Base-by-base conservation (phyloP, 2,888 invertebrate species). In the Geophilus truncorum region DNA sequence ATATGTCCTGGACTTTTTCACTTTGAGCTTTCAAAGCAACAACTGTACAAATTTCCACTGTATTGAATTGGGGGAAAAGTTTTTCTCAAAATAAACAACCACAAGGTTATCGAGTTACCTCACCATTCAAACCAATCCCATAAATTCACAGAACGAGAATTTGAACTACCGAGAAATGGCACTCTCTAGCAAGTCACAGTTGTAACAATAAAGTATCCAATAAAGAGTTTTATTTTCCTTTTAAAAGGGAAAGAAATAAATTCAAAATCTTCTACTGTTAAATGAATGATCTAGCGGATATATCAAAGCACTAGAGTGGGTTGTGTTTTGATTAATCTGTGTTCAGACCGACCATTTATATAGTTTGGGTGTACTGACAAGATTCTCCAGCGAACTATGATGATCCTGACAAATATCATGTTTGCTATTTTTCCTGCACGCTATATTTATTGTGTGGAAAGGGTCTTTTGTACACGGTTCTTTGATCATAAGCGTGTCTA, bases 401-500 rank as follows among this genome's bases (percentile, higher is more conserved):
- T 70, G 70, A 70, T 70, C 70, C 70, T 70, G 70, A 70, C 70
- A 70, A 70, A 70, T 70, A 70, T 70, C 70, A 70, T 70, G 70
- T 70, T 70, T 70, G 70, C 70, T 28, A 70, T 70, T 70, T 70
- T 70, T 70, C 70, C 70, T 70, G n/a, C 70, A 70, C 70, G 70
- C 25, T 70, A 70, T 70, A 70, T 70, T 70, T 70, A 70, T 70
- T 70, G 70, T 70, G 70, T 70, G 70, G 70, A 70, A 70, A 70
- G 70, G 70, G 70, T 70, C 70, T 70, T 62, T 70, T 70, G 70
- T 70, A 70, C 57, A 62, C 57, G 28, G 70, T 23, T 70, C 70
- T 70, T 70, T 70, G 70, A 70, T 70, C 70, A 70, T 25, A 70
- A 70, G 70, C 70, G 70, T 70, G 25, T 70, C 70, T 70, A 70